Evolutionary conservation across 1,140 invertebrate species (phyloP), one percentile per base, ranked within the genome.

Genomic region (Drosophila triauraria): DNA sequence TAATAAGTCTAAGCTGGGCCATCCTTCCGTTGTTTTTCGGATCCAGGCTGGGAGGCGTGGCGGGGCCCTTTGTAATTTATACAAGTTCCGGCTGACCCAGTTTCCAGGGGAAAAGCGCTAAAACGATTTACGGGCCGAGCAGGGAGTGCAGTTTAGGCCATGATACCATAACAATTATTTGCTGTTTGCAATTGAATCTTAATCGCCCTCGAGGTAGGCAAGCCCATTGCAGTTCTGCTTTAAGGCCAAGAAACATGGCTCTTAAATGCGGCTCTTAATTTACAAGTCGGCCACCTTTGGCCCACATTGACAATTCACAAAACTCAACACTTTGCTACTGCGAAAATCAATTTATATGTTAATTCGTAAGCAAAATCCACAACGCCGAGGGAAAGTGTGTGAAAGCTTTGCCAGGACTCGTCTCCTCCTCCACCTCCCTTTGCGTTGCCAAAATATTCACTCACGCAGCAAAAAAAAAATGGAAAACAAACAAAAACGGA

Each of bases 291-390:
- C 17, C 43, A 68, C 30, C 38, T 56, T 44, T 78, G 71, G 38
- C 35, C 23, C 42, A 75, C 75, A 71, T 78, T 80, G 77, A 75
- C 77, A 88, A 78, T 82, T 58, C 75, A 82, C 57, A 75, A 70
- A 72, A 67, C 68, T 68, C 63, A 85, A 85, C 81, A 82, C 81
- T 85, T 84, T 90, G 78, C 51, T 53, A 38, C 56, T 60, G 68
- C 64, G 44, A 67, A 91, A 90, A 90, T 90, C 85, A 90, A 90
- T 90, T 90, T 90, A 90, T 90, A 90, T 90, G 85, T 90, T 90
- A 90, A 90, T 90, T 90, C 79, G 82, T 82, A 70, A 79, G 75
- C 64, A 82, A 90, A 85, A 67, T 79, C 82, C 78, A 75, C 50
- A 77, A 60, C 46, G 56, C 38, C 48, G 20, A n/a, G 43, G 59